These are phyloP conservation scores for Macropus fuliginosus DNA, from an alignment of 2,797 vertebrate species.

Conservation along the genomic window DNA sequence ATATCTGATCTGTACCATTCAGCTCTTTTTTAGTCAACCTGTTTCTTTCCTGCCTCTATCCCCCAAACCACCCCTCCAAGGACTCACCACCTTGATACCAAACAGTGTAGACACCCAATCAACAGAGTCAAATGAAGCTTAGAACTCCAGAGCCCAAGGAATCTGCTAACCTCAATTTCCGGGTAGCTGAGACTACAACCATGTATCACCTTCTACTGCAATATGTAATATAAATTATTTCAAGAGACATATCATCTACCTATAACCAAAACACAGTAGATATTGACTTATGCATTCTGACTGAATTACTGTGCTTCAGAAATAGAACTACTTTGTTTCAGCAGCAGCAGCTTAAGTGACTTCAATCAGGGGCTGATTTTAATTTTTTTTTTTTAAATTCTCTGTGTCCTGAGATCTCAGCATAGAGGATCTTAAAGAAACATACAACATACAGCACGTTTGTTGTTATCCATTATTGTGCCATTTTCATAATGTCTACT, in stretches of 20 bases:
- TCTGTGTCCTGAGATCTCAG: not conserved
- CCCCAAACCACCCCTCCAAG: not conserved
- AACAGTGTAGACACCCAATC: not conserved
- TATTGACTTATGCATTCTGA: not conserved
- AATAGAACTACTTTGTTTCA: not conserved
- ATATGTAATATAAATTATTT: not conserved
- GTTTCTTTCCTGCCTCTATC: not conserved
- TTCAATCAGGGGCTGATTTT: not conserved
- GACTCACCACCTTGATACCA: not conserved
- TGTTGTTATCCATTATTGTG: not conserved
- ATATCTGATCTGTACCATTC: not conserved
- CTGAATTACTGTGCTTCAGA: not conserved
- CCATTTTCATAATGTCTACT: not conserved
- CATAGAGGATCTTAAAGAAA: not conserved
- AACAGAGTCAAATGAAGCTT: not conserved
- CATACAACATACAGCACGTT: not conserved
- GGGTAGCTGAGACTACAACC: not conserved
- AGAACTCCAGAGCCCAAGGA: not conserved
- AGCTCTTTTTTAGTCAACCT: not conserved
- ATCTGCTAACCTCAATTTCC: not conserved
- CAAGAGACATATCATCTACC: not conserved
- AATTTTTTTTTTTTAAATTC: not conserved
- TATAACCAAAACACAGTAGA: not conserved
- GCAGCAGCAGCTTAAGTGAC: not conserved
- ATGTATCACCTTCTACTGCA: not conserved